phyloP scores from a whole-genome alignment of 2,797 vertebrate species.

The Spinibarbus caldwelli region DNA sequence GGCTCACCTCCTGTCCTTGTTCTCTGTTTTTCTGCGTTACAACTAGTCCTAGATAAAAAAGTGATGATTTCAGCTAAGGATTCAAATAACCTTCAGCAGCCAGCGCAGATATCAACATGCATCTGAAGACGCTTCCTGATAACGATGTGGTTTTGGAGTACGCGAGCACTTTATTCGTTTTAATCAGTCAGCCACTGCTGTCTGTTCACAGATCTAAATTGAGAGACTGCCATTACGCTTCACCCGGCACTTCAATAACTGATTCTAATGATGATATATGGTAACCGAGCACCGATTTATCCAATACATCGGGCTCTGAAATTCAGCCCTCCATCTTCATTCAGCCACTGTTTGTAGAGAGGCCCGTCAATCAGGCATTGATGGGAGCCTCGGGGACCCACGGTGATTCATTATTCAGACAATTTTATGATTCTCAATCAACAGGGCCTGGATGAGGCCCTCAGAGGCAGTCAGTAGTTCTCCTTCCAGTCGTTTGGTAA shows the following conservation, averaged over 20 bases:
- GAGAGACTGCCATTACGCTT: slow-evolving; percentile 70
- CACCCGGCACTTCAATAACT: slow-evolving; percentile 71
- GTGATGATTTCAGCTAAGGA: slow-evolving; percentile 16
- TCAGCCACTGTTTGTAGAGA: slow-evolving; percentile 64
- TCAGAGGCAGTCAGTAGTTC: slow-evolving; percentile 44
- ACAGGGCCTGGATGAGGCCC: slow-evolving; percentile 48
- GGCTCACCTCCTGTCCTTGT: background rate
- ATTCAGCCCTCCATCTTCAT: slow-evolving; percentile 78
- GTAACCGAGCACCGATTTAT: slow-evolving; percentile 71
- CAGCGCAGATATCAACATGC: slow-evolving; percentile 15
- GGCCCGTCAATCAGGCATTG: slow-evolving; percentile 66
- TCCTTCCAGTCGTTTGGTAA: slow-evolving; percentile 18
- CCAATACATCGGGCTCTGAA: slow-evolving; percentile 70
- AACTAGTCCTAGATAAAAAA: slow-evolving; percentile 36
- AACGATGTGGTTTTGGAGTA: slow-evolving; percentile 51
- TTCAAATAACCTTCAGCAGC: slow-evolving; percentile 34
- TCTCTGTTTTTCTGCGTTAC: background rate
- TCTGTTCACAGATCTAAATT: slow-evolving; percentile 69
- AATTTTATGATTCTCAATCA: slow-evolving; percentile 70
- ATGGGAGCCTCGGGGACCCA: slow-evolving; percentile 61
- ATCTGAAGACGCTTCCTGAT: slow-evolving; percentile 39
- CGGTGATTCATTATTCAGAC: slow-evolving; percentile 68
- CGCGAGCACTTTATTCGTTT: slow-evolving; percentile 57
- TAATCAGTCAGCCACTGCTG: slow-evolving; percentile 63
- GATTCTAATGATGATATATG: slow-evolving; percentile 78